Percentiles rank a stretch among this genome's conserved stretches.
Conservation (phyloP, 1,140 invertebrate species). For the Triops longicaudatus region DNA sequence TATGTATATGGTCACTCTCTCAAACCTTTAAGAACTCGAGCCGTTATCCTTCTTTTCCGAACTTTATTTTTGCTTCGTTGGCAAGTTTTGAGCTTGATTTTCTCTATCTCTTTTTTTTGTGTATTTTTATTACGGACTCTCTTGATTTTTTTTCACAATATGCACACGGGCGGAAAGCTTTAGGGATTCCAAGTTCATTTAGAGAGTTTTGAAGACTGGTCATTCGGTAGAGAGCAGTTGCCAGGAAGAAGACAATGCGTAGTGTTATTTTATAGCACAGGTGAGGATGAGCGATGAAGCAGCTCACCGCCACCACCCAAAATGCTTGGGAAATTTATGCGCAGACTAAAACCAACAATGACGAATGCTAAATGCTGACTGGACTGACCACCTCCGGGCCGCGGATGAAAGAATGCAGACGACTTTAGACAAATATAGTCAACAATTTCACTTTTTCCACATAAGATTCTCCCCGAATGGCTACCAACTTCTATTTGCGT, state of each 20-base stretch:
- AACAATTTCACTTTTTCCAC: too few relatives aligned
- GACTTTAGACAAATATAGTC: too few relatives aligned
- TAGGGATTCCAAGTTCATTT: too few relatives aligned
- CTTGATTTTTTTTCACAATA: background rate
- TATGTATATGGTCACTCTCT: background rate
- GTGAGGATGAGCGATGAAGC: slow-evolving; percentile 9
- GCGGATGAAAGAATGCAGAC: too few relatives aligned
- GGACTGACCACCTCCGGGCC: too few relatives aligned
- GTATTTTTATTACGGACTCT: background rate
- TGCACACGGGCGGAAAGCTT: background rate
- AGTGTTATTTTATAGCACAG: slow-evolving; percentile 2
- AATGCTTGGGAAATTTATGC: background rate
- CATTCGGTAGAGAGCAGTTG: too few relatives aligned
- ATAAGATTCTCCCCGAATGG: too few relatives aligned
- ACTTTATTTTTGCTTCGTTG: too few relatives aligned
- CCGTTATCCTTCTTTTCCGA: too few relatives aligned
- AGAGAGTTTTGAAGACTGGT: too few relatives aligned
- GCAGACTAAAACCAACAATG: slow-evolving; percentile 1
- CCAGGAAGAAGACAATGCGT: background rate
- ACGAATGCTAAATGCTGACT: background rate
- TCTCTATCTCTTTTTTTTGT: background rate
- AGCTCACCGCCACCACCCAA: background rate
- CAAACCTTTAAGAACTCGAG: background rate
- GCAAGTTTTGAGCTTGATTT: background rate
- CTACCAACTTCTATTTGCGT: too few relatives aligned